Percentiles rank a stretch among this genome's conserved stretches.
Evolutionary conservation across 2,113 vertebrate species (phyloP).

Genomic region (Nyctereutes procyonoides): DNA sequence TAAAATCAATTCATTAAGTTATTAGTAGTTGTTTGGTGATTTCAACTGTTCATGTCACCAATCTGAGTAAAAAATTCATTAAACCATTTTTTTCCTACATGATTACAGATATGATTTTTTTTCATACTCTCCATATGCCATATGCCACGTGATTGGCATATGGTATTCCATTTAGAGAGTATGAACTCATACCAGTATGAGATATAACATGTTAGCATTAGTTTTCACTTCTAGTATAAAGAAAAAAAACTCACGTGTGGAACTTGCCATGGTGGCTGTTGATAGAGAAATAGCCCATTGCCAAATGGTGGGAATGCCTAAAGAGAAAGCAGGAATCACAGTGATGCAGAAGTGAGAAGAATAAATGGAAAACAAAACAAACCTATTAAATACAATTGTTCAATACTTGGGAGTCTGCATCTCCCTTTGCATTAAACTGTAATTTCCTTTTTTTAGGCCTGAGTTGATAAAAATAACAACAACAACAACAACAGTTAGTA

Average conservation of each 20-base stretch:
- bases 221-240: slow-evolving; percentile 23
- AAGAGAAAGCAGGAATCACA: slow-evolving; percentile 17
- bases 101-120: slow-evolving; percentile 40
- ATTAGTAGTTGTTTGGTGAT: neutral
- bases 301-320: slow-evolving; percentile 59
- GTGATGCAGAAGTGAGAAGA: neutral
- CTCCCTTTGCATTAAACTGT: slow-evolving; percentile 33
- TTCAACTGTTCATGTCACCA: neutral
- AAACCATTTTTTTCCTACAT: neutral
- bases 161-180: neutral
- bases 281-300: slow-evolving; percentile 71
- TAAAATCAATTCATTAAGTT: slow-evolving; percentile 49
- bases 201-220: neutral
- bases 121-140: neutral
- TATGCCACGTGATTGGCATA: neutral
- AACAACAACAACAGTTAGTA: neutral
- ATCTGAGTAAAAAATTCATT: slow-evolving; percentile 2
- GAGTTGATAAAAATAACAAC: neutral
- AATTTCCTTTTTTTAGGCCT: neutral
- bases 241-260: slow-evolving; percentile 61
- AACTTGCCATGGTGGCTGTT: slow-evolving; percentile 67
- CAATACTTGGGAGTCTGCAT: neutral
- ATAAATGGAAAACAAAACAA: neutral
- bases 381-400: neutral
- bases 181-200: neutral